Evolutionary conservation across 2,888 invertebrate genomes (phyloP).

Genomic region (Dorcus hopei): DNA sequence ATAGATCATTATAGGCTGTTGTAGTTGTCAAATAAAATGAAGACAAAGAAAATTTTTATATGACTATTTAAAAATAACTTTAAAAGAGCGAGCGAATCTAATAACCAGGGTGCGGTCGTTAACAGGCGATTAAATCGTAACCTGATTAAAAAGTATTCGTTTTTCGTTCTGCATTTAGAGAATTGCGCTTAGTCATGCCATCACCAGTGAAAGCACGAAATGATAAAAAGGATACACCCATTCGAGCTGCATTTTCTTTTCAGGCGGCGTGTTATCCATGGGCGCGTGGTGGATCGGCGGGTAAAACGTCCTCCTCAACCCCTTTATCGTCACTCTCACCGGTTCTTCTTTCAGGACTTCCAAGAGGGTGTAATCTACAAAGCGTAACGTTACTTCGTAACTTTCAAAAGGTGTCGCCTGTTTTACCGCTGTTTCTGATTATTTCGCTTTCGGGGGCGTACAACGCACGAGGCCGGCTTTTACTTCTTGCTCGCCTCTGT

Average conservation of each 20-base stretch:
- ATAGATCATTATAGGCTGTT: too few species aligned
- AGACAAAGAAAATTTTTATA: too few species aligned
- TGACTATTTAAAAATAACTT: neutral
- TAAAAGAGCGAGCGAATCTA: constrained; percentile 1
- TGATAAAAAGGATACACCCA: constrained; percentile 79
- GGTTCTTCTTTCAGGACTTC: constrained; percentile 86
- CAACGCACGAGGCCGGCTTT: constrained; percentile 79
- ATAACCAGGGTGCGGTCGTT: constrained; percentile 16
- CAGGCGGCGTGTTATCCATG: constrained; percentile 81
- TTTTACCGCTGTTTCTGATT: constrained; percentile 67
- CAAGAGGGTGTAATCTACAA: constrained; percentile 74
- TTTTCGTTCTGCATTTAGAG: constrained; percentile 1
- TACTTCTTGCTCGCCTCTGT: constrained; percentile 71
- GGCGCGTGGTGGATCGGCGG: constrained; percentile 83
- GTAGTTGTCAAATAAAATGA: too few species aligned
- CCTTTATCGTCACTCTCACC: constrained; percentile 77
- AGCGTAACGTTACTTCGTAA: neutral
- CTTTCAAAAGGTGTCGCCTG: neutral
- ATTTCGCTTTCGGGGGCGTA: constrained; percentile 83
- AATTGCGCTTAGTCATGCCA: constrained; percentile 23
- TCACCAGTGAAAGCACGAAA: neutral
- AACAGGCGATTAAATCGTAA: constrained; percentile 18
- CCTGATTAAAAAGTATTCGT: constrained; percentile 17
- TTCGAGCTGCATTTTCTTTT: constrained; percentile 82
- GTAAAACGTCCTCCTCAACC: constrained; percentile 79